Conservation (phyloP, 1,140 invertebrate species). For the Platyscapa corneri region DNA sequence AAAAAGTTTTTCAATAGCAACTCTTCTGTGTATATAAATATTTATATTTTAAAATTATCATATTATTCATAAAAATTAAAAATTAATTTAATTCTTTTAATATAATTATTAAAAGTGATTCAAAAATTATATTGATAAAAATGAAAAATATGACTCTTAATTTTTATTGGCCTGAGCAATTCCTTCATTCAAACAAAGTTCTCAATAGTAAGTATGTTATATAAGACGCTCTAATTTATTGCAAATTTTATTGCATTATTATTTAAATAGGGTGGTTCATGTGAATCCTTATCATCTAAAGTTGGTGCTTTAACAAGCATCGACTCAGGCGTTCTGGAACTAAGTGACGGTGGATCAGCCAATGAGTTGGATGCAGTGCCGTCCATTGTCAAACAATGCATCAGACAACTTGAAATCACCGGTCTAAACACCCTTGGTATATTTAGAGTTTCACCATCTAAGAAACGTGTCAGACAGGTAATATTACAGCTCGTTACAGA, state of each 20-base stretch:
- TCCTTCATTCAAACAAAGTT: too few relatives aligned
- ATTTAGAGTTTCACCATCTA: slow-evolving; percentile 92
- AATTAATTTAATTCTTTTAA: too few relatives aligned
- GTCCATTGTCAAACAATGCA: slow-evolving; percentile 83
- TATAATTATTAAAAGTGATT: too few relatives aligned
- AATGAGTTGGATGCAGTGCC: slow-evolving; percentile 77
- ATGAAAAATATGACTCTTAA: too few relatives aligned
- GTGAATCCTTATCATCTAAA: slow-evolving; percentile 79
- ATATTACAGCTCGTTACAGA: neutral
- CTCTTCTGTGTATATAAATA: too few relatives aligned
- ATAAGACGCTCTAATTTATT: neutral
- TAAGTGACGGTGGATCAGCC: slow-evolving; percentile 71
- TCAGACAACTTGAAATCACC: slow-evolving; percentile 85
- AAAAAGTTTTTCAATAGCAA: too few relatives aligned
- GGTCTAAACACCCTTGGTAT: slow-evolving; percentile 90
- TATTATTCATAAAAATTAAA: too few relatives aligned
- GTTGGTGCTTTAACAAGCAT: slow-evolving; percentile 76
- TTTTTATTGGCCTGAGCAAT: too few relatives aligned
- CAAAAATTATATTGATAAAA: too few relatives aligned
- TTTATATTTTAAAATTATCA: too few relatives aligned
- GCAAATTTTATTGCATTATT: neutral
- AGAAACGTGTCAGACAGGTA: slow-evolving; percentile 93
- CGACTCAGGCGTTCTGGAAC: slow-evolving; percentile 76
- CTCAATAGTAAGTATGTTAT: too few relatives aligned
- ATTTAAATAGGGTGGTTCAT: slow-evolving; percentile 79